A percentile compares a stretch with the other conserved stretches of the same genome.
phyloP scores from a whole-genome alignment of 2,888 invertebrate species.

The Leucophenga montana region DNA sequence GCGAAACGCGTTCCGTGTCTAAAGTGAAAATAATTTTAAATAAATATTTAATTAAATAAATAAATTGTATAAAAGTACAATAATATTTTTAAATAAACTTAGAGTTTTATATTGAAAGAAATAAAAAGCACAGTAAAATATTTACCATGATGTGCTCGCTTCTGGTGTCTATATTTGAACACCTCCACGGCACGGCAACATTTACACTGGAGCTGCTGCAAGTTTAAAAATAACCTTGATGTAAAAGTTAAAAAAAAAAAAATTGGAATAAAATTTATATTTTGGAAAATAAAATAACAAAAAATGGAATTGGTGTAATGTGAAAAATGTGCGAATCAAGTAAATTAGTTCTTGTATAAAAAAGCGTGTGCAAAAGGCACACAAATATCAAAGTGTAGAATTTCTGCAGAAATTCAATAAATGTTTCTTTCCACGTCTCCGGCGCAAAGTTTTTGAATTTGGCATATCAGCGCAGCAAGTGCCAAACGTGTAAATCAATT shows the following conservation, averaged over 20 bases:
- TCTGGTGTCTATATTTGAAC: no score
- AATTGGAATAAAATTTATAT: not conserved
- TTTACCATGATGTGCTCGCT: not conserved
- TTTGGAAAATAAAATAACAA: not conserved
- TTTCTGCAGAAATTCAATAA: no score
- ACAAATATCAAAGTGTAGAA: no score
- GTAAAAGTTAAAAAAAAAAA: slow-evolving; percentile 34
- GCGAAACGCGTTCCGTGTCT: slow-evolving; percentile 41
- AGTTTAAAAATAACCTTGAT: slow-evolving; percentile 55
- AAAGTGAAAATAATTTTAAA: slow-evolving; percentile 29
- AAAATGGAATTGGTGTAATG: not conserved
- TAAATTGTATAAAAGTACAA: slow-evolving; percentile 28
- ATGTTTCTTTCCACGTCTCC: no score
- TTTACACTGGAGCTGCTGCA: slow-evolving; percentile 2
- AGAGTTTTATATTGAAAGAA: not conserved
- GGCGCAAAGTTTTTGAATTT: no score
- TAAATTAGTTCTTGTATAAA: not conserved
- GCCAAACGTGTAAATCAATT: no score
- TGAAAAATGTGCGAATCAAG: slow-evolving; percentile 11
- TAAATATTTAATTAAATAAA: slow-evolving; percentile 15
- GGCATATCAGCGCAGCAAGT: no score
- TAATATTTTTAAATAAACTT: slow-evolving; percentile 15
- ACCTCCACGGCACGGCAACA: no score
- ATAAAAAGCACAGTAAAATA: slow-evolving; percentile 1
- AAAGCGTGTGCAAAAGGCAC: no score